These are phyloP conservation scores for Epinotia nisella DNA, from an alignment of 2,888 invertebrate species.

Conservation along the genomic window DNA sequence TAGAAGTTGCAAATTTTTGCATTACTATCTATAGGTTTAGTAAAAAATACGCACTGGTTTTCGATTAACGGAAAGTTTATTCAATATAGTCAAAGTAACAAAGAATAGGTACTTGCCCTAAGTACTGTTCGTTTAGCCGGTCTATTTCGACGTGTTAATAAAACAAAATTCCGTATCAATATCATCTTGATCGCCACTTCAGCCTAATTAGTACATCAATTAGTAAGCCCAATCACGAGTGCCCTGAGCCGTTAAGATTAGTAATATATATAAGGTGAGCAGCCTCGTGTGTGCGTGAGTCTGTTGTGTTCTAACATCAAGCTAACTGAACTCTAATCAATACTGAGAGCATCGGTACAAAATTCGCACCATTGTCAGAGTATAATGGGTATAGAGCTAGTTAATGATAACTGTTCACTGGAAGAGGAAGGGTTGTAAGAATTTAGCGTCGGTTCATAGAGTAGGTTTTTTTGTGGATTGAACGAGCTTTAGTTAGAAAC, in stretches of 20 bases:
- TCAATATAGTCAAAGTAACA: too few relatives aligned
- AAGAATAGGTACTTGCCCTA: too few relatives aligned
- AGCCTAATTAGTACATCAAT: slow-evolving; percentile 11
- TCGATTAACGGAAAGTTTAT: too few relatives aligned
- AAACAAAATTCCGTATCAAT: not conserved
- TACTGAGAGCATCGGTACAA: slow-evolving; percentile 1
- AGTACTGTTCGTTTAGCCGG: too few relatives aligned
- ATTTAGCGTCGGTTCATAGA: not conserved
- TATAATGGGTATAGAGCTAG: too few relatives aligned
- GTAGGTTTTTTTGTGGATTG: too few relatives aligned
- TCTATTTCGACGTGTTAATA: not conserved
- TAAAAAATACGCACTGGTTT: too few relatives aligned
- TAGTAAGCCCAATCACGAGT: not conserved
- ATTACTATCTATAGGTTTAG: too few relatives aligned
- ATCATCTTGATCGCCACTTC: not conserved
- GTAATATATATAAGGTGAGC: not conserved
- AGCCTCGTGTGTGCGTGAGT: not conserved
- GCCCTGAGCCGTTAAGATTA: slow-evolving; percentile 11
- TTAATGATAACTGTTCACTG: not conserved
- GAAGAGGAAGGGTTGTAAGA: not conserved
- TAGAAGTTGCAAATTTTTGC: too few relatives aligned
- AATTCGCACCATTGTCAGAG: not conserved
- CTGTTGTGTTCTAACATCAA: not conserved
- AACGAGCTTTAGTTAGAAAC: too few relatives aligned
- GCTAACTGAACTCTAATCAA: slow-evolving; percentile 1